These are phyloP conservation scores for Drosophila macrospina DNA, from an alignment of 2,888 invertebrate species.

Conservation along the genomic window DNA sequence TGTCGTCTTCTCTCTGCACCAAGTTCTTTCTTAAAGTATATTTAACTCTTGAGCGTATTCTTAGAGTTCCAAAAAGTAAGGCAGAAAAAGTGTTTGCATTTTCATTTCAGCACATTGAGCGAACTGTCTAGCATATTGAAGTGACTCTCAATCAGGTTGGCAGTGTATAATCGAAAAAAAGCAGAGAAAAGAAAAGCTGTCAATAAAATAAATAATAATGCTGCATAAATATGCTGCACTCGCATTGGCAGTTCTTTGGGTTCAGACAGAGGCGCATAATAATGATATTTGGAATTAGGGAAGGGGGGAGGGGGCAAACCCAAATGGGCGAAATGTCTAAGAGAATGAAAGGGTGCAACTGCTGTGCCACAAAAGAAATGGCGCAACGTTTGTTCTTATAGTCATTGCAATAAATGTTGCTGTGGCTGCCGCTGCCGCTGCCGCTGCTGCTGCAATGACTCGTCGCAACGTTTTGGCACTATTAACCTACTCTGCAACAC, in stretches of 20 bases:
- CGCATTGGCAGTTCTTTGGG: constrained; percentile 45
- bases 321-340: constrained; percentile 47
- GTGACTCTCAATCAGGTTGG: constrained; percentile 37
- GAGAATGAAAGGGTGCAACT: constrained; percentile 75
- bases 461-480: constrained; percentile 76
- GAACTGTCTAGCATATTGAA: constrained; percentile 16
- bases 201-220: constrained; percentile 81
- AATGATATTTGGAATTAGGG: constrained; percentile 64
- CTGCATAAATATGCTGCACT: constrained; percentile 73
- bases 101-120: neutral
- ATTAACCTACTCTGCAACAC: constrained; percentile 75
- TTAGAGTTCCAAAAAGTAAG: neutral
- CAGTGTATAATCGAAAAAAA: constrained; percentile 36
- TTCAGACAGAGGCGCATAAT: constrained; percentile 57
- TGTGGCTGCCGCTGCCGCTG: constrained; percentile 50
- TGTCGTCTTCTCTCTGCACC: neutral
- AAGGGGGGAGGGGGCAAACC: neutral
- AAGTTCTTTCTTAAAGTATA: neutral
- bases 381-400: constrained; percentile 73
- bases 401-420: constrained; percentile 63
- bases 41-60: neutral
- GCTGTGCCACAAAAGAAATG: constrained; percentile 64
- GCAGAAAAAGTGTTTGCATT: constrained; percentile 7
- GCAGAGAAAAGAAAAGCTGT: constrained; percentile 58
- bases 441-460: constrained; percentile 55